A percentile compares a stretch with the other conserved stretches of the same genome.
Conservation (phyloP, 2,113 vertebrate genomes). For the Cyanoramphus novaezelandiae region DNA sequence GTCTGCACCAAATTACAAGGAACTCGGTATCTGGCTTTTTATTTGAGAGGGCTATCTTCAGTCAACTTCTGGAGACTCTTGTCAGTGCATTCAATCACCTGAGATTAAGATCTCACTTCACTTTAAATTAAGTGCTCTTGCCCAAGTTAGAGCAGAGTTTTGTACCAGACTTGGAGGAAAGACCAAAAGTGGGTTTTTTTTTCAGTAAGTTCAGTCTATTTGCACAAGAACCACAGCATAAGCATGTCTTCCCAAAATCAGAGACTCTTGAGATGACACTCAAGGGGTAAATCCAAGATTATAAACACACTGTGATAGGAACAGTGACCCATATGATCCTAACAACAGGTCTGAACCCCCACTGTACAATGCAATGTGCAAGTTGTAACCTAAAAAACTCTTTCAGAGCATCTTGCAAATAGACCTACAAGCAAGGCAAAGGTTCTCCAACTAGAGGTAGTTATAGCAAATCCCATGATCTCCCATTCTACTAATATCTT, state of each 20-base stretch:
- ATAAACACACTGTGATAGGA: neutral
- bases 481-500: neutral
- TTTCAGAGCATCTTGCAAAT: neutral
- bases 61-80: neutral
- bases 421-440: neutral
- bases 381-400: neutral
- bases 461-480: neutral
- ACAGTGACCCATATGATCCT: neutral
- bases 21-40: neutral
- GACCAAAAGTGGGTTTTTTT: accelerated
- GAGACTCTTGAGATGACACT: neutral
- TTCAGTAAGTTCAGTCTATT: neutral
- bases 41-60: neutral
- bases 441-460: neutral
- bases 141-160: neutral
- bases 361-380: neutral
- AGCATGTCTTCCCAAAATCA: neutral
- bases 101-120: neutral
- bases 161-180: neutral
- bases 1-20: neutral
- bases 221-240: neutral
- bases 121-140: neutral
- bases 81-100: neutral
- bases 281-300: neutral
- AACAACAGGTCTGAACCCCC: neutral